phyloP scores from a whole-genome alignment of 37 sponge, comb jelly and placozoan species.

The Halisarca cf. caerulea region DNA sequence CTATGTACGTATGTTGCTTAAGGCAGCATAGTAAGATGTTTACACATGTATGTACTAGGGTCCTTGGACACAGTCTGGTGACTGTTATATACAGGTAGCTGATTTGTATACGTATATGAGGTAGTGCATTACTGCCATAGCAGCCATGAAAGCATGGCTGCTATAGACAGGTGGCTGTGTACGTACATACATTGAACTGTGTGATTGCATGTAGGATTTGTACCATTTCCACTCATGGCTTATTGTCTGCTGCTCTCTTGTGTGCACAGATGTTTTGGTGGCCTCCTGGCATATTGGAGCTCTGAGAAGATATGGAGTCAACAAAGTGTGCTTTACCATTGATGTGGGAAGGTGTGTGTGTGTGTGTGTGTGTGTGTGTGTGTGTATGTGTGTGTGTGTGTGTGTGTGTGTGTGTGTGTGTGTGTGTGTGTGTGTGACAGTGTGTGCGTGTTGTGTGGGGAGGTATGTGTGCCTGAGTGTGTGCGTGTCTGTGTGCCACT shows the following conservation, averaged over 20 bases:
- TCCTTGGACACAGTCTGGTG: too few species aligned
- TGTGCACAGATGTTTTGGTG: conserved; percentile 51
- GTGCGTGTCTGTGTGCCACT: conserved; percentile 14
- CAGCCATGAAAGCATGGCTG: too few species aligned
- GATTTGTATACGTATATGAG: too few species aligned
- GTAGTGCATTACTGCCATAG: too few species aligned
- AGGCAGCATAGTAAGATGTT: too few species aligned
- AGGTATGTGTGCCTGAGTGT: conserved; percentile 18
- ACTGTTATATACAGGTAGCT: too few species aligned
- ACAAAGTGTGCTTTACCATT: conserved; percentile 72
- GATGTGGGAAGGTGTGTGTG: conserved; percentile 69
- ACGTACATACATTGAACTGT: too few species aligned
- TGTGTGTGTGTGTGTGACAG: neutral
- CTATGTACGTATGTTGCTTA: too few species aligned
- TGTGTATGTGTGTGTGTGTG: neutral
- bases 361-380: neutral
- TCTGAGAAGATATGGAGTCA: conserved; percentile 71
- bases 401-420: neutral
- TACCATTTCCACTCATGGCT: too few species aligned
- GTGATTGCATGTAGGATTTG: too few species aligned
- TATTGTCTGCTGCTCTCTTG: neutral
- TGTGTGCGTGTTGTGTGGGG: conserved; percentile 21
- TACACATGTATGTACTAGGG: too few species aligned
- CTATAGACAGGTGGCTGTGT: too few species aligned
- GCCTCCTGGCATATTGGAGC: conserved; percentile 68